Evolutionary conservation across 1,140 invertebrate species (phyloP).

Genomic region (Zaprionus kolodkinae): DNA sequence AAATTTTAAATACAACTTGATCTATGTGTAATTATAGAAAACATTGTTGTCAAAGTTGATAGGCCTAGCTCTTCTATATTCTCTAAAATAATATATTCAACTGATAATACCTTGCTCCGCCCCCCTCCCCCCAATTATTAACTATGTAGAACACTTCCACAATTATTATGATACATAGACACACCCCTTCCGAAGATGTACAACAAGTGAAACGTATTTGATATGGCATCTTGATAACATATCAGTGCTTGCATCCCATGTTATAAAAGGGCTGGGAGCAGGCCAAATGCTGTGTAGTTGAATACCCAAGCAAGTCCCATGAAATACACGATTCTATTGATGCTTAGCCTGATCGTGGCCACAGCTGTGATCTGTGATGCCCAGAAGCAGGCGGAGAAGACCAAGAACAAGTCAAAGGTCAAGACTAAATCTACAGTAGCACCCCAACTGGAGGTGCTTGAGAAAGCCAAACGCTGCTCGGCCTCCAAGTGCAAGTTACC

Average conservation of each 20-base stretch:
- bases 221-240: constrained; percentile 57
- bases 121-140: too few species aligned
- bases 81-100: background rate
- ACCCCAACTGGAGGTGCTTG: constrained; percentile 21
- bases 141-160: constrained; percentile 11
- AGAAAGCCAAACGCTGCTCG: constrained; percentile 58
- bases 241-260: constrained; percentile 23
- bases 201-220: constrained; percentile 66
- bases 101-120: background rate
- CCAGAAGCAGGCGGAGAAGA: constrained; percentile 25
- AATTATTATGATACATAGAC: constrained; percentile 29
- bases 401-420: constrained; percentile 46
- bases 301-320: constrained; percentile 37
- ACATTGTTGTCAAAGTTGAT: too few species aligned
- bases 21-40: too few species aligned
- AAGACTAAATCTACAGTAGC: constrained; percentile 17
- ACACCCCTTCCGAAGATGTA: constrained; percentile 49
- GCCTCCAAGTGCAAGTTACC: constrained; percentile 83
- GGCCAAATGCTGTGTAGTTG: background rate
- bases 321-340: constrained; percentile 56
- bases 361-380: constrained; percentile 26
- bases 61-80: too few species aligned
- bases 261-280: constrained; percentile 56
- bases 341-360: constrained; percentile 51
- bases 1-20: too few species aligned